Percentiles rank a stretch among this genome's conserved stretches.
phyloP scores from a whole-genome alignment of 92 coral and sea anemone genomes.

The Bergia puertoricense region DNA sequence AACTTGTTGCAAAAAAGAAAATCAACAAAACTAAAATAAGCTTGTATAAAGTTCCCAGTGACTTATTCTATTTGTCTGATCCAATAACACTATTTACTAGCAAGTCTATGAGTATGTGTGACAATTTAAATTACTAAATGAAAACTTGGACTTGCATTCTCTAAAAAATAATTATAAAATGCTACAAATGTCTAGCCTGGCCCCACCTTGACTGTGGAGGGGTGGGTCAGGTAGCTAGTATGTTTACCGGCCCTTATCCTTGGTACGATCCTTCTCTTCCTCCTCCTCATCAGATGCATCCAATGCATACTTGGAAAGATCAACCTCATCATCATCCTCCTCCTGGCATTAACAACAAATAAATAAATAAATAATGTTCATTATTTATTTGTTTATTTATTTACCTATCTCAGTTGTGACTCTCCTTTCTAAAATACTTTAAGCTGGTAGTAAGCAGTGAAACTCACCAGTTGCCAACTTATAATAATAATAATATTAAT shows the following conservation, averaged over 20 bases:
- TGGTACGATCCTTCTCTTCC: slow-evolving; percentile 63
- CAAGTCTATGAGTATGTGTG: background rate
- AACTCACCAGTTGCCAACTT: no score
- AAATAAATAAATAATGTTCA: no score
- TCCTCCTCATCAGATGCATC: slow-evolving; percentile 69
- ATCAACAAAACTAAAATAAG: no score
- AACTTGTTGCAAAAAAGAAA: no score
- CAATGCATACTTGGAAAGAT: slow-evolving; percentile 67
- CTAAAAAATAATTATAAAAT: background rate
- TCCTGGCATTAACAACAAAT: slow-evolving; percentile 12
- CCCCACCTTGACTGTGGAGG: slow-evolving; percentile 71
- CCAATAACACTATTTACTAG: no score
- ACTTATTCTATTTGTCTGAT: no score
- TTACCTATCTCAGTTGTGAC: no score
- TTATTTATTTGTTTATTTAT: no score
- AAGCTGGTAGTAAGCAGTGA: no score
- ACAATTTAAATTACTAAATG: background rate
- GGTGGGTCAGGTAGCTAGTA: slow-evolving; percentile 58
- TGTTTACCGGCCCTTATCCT: slow-evolving; percentile 98
- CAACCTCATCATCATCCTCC: slow-evolving; percentile 76
- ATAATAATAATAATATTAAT: no score
- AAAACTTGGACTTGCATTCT: background rate
- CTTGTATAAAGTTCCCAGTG: no score
- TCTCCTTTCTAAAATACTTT: no score
- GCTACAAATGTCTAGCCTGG: slow-evolving; percentile 30